Percentiles rank a stretch among this genome's conserved stretches.
These are phyloP conservation scores for Chlorops oryzae DNA, from an alignment of 1,140 invertebrate species.

Conservation along the genomic window DNA sequence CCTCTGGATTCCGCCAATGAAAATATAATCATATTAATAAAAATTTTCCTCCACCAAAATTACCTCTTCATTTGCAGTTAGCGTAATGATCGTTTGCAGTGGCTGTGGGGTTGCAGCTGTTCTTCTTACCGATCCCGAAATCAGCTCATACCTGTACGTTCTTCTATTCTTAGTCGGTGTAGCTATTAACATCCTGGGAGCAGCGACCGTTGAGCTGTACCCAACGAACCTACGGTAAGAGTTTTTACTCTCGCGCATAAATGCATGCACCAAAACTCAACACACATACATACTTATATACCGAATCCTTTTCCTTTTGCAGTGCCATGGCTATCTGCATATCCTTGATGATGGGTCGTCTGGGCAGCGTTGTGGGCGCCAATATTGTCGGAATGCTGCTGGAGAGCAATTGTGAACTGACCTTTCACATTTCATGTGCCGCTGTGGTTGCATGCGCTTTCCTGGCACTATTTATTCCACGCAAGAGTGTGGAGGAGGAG, in stretches of 20 bases:
- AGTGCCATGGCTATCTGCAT: constrained; percentile 38
- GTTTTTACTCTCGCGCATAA: too few species aligned
- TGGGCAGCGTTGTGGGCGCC: constrained; percentile 24
- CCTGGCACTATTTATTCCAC: constrained; percentile 14
- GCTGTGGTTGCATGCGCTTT: constrained; percentile 15
- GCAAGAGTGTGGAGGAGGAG: neutral
- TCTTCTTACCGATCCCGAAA: constrained; percentile 12
- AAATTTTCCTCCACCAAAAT: neutral
- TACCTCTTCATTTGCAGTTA: constrained; percentile 12
- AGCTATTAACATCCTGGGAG: constrained; percentile 27
- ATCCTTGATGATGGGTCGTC: constrained; percentile 34
- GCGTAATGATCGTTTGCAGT: constrained; percentile 11
- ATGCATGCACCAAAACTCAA: too few species aligned
- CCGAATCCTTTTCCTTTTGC: neutral
- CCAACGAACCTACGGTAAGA: constrained; percentile 36
- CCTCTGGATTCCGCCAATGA: too few species aligned
- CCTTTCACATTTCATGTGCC: constrained; percentile 16
- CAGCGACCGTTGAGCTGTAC: constrained; percentile 34
- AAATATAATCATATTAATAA: neutral
- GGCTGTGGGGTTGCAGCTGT: constrained; percentile 16
- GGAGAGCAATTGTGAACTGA: constrained; percentile 15
- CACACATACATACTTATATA: too few species aligned
- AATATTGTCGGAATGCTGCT: constrained; percentile 22
- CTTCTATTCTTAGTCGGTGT: constrained; percentile 24
- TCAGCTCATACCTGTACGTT: constrained; percentile 19